Evolutionary conservation across 2,113 vertebrate species (phyloP).

Genomic region (cat (Felis catus)): DNA sequence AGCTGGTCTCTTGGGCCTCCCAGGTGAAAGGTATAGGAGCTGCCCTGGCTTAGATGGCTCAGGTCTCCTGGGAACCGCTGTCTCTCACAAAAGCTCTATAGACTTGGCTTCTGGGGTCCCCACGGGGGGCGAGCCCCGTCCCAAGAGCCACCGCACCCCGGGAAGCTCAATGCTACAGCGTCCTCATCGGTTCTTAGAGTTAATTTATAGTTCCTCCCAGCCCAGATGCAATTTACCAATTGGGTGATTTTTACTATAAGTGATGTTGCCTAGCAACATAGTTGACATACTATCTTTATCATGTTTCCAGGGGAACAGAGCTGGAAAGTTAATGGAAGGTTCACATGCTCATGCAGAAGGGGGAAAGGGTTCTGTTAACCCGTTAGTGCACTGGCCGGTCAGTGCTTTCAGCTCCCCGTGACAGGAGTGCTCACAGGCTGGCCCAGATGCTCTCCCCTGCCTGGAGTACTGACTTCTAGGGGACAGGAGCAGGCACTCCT

Average conservation of each 20-base stretch:
- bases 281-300: conserved; percentile 60
- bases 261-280: conserved; percentile 69
- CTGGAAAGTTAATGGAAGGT: conserved; percentile 40
- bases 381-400: neutral
- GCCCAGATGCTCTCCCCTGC: neutral
- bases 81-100: neutral
- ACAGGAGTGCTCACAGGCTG: neutral
- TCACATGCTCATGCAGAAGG: neutral
- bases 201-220: conserved; percentile 33
- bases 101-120: neutral
- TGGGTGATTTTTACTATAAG: conserved; percentile 55
- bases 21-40: neutral
- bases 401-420: neutral
- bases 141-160: neutral
- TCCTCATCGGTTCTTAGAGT: neutral
- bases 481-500: neutral
- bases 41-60: neutral
- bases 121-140: neutral
- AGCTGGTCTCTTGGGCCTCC: neutral
- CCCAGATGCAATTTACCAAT: conserved; percentile 23
- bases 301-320: conserved; percentile 68
- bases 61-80: neutral
- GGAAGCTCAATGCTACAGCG: neutral
- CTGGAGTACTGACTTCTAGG: neutral
- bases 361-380: conserved; percentile 17